These are phyloP conservation scores for Tinamus guttatus DNA, from an alignment of 2,113 vertebrate genomes.

Conservation along the genomic window DNA sequence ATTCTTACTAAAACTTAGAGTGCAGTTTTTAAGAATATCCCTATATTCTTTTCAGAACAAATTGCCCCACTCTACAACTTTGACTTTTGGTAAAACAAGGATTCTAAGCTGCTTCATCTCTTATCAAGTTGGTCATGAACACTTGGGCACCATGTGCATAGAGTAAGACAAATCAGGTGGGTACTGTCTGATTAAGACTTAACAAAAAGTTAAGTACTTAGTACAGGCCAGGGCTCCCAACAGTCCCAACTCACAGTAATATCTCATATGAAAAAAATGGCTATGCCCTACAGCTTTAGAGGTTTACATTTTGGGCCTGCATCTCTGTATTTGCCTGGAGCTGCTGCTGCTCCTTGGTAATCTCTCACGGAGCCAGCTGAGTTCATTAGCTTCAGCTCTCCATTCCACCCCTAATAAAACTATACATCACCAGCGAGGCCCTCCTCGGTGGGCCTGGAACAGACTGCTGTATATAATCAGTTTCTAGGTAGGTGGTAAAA, in stretches of 20 bases:
- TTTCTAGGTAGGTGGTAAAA: neutral
- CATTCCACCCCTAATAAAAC: neutral
- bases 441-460: neutral
- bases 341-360: neutral
- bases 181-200: neutral
- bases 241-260: neutral
- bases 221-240: neutral
- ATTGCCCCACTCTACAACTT: neutral
- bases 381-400: neutral
- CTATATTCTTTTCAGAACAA: neutral
- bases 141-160: neutral
- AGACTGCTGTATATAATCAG: neutral
- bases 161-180: neutral
- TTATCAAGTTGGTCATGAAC: neutral
- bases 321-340: neutral
- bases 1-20: neutral
- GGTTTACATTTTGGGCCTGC: neutral
- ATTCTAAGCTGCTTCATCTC: neutral
- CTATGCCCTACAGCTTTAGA: neutral
- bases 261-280: neutral
- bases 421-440: neutral
- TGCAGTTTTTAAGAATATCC: neutral
- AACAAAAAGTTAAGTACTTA: neutral
- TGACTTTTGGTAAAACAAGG: neutral
- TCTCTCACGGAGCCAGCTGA: neutral